Evolutionary conservation across 2,797 vertebrate species (phyloP).

Genomic region (Pelobates cultripes): DNA sequence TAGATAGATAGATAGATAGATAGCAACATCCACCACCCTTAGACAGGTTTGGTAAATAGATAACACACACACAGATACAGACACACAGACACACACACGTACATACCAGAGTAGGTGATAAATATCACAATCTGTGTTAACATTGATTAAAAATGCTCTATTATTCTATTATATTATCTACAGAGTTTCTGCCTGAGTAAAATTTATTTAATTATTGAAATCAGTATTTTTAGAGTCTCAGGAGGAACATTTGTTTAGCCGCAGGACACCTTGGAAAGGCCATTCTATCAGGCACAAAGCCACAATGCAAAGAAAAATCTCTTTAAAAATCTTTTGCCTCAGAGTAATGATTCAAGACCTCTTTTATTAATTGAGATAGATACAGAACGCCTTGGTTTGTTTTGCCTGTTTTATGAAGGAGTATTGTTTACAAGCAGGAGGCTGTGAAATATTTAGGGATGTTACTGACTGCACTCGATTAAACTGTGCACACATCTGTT

Average conservation of each 20-base stretch:
- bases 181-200: conserved; percentile 5
- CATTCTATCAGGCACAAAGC: conserved; percentile 2
- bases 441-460: neutral
- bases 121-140: neutral
- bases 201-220: conserved; percentile 45
- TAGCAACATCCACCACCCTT: neutral
- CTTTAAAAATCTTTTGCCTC: conserved; percentile 10
- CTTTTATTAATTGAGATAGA: conserved; percentile 3
- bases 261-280: conserved; percentile 11
- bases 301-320: conserved; percentile 24
- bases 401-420: neutral
- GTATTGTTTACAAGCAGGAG: neutral
- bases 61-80: too few relatives aligned
- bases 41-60: neutral
- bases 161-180: conserved; percentile 17
- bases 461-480: neutral
- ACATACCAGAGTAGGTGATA: conserved; percentile 4
- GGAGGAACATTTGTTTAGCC: conserved; percentile 27
- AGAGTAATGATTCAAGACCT: conserved; percentile 12
- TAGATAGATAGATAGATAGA: too few relatives aligned
- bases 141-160: conserved; percentile 14
- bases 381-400: neutral
- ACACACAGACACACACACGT: neutral
- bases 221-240: conserved; percentile 42
- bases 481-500: conserved; percentile 16